Evolutionary conservation across 1,140 invertebrate genomes (phyloP).

Genomic region (Danaus melanippus): DNA sequence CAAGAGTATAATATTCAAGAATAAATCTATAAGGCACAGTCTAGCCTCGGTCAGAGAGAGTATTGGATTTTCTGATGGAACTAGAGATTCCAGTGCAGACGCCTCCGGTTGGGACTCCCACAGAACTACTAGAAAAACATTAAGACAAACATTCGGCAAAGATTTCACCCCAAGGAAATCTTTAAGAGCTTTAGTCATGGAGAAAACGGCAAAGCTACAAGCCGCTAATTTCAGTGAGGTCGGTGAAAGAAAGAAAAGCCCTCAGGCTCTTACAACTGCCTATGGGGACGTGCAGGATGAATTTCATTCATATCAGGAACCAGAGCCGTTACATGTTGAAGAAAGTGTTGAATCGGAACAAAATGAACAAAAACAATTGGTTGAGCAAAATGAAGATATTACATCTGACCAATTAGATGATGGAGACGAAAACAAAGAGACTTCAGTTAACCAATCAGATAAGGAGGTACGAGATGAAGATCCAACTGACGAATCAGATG

Average conservation of each 20-base stretch:
- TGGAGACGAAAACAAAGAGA: constrained; percentile 7
- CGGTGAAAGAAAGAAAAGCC: constrained; percentile 12
- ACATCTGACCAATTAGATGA: neutral
- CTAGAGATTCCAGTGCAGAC: constrained; percentile 45
- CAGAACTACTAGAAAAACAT: constrained; percentile 52
- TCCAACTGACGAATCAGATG: no score
- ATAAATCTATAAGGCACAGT: constrained; percentile 34
- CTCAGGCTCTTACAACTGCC: constrained; percentile 37
- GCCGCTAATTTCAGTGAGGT: constrained; percentile 20
- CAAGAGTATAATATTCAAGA: constrained; percentile 34
- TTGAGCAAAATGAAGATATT: neutral
- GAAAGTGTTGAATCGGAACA: constrained; percentile 8
- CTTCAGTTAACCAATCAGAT: neutral
- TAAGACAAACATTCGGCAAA: constrained; percentile 54
- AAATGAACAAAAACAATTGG: neutral
- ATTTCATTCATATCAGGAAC: constrained; percentile 12
- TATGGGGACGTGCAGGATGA: constrained; percentile 21
- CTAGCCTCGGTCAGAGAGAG: constrained; percentile 35
- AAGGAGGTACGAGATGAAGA: no score
- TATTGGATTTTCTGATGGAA: constrained; percentile 34
- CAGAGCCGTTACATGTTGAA: constrained; percentile 11
- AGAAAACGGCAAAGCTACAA: constrained; percentile 50
- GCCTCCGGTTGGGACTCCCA: constrained; percentile 58
- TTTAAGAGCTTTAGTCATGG: constrained; percentile 53
- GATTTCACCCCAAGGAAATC: constrained; percentile 57